Evolutionary conservation across 2,113 vertebrate genomes (phyloP).

Genomic region (Rhegmatorhina hoffmannsi): DNA sequence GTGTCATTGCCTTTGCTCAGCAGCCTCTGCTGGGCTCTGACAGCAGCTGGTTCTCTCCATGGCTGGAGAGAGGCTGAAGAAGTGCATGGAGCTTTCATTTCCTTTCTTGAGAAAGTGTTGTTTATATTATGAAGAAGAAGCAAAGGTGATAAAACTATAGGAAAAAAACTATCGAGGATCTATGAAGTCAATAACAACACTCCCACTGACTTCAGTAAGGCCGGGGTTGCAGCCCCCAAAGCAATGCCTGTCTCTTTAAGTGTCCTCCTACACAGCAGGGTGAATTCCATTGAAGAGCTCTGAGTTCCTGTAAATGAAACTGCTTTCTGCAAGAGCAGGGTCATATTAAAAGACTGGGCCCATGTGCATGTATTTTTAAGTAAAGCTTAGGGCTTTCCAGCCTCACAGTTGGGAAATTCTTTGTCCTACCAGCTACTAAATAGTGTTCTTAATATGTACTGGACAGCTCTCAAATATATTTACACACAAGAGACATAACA

Average conservation of each 20-base stretch:
- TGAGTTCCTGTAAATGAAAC: slow-evolving; percentile 67
- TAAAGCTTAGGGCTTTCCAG: slow-evolving; percentile 60
- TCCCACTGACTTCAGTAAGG: slow-evolving; percentile 24
- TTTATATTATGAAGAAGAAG: slow-evolving; percentile 37
- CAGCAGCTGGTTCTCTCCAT: slow-evolving; percentile 43
- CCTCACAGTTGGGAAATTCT: slow-evolving; percentile 58
- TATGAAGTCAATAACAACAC: slow-evolving; percentile 20
- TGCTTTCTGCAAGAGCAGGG: slow-evolving; percentile 53
- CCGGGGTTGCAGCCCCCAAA: slow-evolving; percentile 17
- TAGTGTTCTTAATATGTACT: slow-evolving; percentile 25
- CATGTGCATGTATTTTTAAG: slow-evolving; percentile 40
- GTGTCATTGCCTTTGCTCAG: not conserved
- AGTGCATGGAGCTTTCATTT: slow-evolving; percentile 60
- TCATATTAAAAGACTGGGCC: slow-evolving; percentile 48
- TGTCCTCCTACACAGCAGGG: slow-evolving; percentile 67
- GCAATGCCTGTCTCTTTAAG: slow-evolving; percentile 66
- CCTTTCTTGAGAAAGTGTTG: slow-evolving; percentile 57
- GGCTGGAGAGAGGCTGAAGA: slow-evolving; percentile 39
- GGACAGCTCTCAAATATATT: slow-evolving; percentile 64
- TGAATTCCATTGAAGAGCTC: slow-evolving; percentile 68
- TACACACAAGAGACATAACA: slow-evolving; percentile 70
- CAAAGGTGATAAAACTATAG: slow-evolving; percentile 42
- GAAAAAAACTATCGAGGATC: not conserved
- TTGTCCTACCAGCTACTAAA: slow-evolving; percentile 40
- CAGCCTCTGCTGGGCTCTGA: slow-evolving; percentile 47